Evolutionary conservation across 92 coral and sea anemone genomes (phyloP), one percentile per base, ranked within the genome.

Genomic region (Meandrina meandrites): DNA sequence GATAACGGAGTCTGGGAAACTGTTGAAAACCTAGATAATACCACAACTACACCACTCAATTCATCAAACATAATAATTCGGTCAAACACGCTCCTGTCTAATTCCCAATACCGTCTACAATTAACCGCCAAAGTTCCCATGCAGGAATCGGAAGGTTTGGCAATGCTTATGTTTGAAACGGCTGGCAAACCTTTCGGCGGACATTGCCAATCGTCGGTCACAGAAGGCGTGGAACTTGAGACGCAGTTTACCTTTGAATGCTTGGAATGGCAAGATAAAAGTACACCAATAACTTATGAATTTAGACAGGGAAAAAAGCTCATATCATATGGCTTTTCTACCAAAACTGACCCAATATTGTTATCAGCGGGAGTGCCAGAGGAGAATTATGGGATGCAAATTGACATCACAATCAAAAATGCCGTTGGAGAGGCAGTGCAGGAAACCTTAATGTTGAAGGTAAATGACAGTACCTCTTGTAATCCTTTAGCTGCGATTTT

Each of bases 231-330:
- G 17, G 27, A 31, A 16, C 45, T 34, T 18, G 76, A 32, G 24
- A 71, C 47, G n/a, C 1, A 71, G 22, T 34, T 71, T 21, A 17
- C 76, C 9, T 71, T 71, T 36, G 48, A 71, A 24, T 71, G 76
- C 9, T 71, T 71, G 15, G 76, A 71, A 17, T 71, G 76, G 76
- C 76, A 71, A 71, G 76, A 71, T 71, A 71, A 71, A 35, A 71
- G 47, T 17, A 16, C 10, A 32, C 48, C 76, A 35, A 14, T 71
- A 34, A 31, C 76, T 15, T 71, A 71, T 17, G 76, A 71, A 71
- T 34, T 71, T 32, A 47, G 76, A 1, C 42, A 13, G 34, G 76
- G 45, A 31, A 19, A 15, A 42, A 30, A 35, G 24, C 45, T 30
- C 31, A 35, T 71, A 14, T 71, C 24, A 19, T 71, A 71, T 36